Evolutionary conservation across 1,140 invertebrate genomes (phyloP).

Genomic region (Hycleus cichorii): DNA sequence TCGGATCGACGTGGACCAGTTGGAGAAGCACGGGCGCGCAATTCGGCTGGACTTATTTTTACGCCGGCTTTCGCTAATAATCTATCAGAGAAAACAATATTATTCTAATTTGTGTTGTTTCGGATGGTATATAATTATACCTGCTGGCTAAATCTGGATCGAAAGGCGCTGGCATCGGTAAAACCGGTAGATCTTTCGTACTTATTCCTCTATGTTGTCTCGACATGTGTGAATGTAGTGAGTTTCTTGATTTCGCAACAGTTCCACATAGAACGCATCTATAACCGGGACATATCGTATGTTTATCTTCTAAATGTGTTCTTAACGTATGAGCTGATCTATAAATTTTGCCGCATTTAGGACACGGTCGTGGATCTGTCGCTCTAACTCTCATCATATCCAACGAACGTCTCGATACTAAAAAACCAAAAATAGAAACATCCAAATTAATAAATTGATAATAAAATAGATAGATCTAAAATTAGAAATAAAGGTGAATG

Average conservation of each 20-base stretch:
- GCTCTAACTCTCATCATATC: slow-evolving; percentile 80
- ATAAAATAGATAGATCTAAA: too few relatives aligned
- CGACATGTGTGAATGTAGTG: slow-evolving; percentile 86
- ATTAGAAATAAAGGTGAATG: background rate
- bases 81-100: slow-evolving; percentile 40
- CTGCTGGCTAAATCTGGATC: slow-evolving; percentile 77
- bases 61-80: slow-evolving; percentile 79
- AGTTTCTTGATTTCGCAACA: slow-evolving; percentile 85
- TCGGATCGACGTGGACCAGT: slow-evolving; percentile 73
- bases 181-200: slow-evolving; percentile 82
- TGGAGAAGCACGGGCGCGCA: slow-evolving; percentile 72
- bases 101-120: background rate
- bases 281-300: slow-evolving; percentile 86
- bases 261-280: slow-evolving; percentile 85
- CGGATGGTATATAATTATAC: slow-evolving; percentile 29
- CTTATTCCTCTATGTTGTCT: slow-evolving; percentile 85
- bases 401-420: slow-evolving; percentile 64
- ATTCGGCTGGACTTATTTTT: slow-evolving; percentile 74
- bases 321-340: slow-evolving; percentile 81
- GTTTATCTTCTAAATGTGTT: slow-evolving; percentile 86
- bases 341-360: slow-evolving; percentile 89
- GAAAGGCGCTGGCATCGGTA: slow-evolving; percentile 85
- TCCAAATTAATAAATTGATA: background rate
- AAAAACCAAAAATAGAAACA: slow-evolving; percentile 28
- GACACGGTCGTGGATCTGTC: slow-evolving; percentile 83